Evolutionary conservation across 2,797 vertebrate species (phyloP).

Genomic region (Pogonophryne albipinna): DNA sequence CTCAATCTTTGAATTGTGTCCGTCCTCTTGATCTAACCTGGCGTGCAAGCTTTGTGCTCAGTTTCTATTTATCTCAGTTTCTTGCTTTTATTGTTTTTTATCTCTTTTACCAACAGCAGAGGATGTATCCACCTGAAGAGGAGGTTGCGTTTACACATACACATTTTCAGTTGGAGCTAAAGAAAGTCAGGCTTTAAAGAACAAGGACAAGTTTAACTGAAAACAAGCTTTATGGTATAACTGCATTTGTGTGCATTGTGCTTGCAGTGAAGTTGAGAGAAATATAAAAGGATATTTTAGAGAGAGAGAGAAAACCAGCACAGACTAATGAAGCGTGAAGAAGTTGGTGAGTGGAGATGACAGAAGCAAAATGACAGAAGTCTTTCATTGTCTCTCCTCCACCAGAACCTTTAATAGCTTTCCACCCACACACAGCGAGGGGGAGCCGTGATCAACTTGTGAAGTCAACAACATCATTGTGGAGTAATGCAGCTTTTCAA

Average conservation of each 20-base stretch:
- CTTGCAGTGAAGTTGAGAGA: slow-evolving; percentile 32
- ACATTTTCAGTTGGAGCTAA: slow-evolving; percentile 20
- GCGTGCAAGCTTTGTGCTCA: slow-evolving; percentile 18
- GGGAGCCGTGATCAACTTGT: slow-evolving; percentile 27
- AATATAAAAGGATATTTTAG: slow-evolving; percentile 68
- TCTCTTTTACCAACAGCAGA: slow-evolving; percentile 34
- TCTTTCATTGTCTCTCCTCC: slow-evolving; percentile 52
- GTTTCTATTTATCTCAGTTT: slow-evolving; percentile 30
- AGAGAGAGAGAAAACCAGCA: slow-evolving; percentile 25
- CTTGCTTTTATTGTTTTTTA: slow-evolving; percentile 16
- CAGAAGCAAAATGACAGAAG: slow-evolving; percentile 41
- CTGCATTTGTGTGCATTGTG: slow-evolving; percentile 36
- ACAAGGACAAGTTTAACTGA: slow-evolving; percentile 40
- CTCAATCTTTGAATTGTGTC: slow-evolving; percentile 47
- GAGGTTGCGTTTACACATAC: not conserved
- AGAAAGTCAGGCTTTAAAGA: slow-evolving; percentile 37
- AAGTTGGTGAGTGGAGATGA: slow-evolving; percentile 54
- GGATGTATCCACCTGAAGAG: slow-evolving; percentile 21
- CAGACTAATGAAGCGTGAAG: slow-evolving; percentile 59
- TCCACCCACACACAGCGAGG: slow-evolving; percentile 29
- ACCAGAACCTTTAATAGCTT: slow-evolving; percentile 49
- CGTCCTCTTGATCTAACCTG: slow-evolving; percentile 9
- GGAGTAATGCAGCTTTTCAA: slow-evolving; percentile 38
- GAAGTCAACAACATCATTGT: slow-evolving; percentile 33
- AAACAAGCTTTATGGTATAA: slow-evolving; percentile 34